Evolutionary conservation across 2,797 vertebrate genomes (phyloP).

Genomic region (Pseudomugil tenellus): DNA sequence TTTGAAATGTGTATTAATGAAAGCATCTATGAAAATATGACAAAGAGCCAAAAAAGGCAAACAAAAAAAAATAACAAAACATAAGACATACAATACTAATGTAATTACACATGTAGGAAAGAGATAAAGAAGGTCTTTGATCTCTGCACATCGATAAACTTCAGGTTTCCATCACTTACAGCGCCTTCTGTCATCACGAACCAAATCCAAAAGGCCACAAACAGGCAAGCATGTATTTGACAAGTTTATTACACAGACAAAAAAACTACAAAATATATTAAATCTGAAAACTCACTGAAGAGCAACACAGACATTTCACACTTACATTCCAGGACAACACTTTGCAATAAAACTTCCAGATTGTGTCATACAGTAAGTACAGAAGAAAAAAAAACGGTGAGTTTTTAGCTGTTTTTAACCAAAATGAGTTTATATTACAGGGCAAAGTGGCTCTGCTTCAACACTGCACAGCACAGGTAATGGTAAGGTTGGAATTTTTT

Average conservation of each 20-base stretch:
- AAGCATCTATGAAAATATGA: neutral
- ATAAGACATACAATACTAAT: neutral
- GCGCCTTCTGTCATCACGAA: neutral
- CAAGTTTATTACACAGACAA: neutral
- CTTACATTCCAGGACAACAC: no score
- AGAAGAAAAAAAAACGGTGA: no score
- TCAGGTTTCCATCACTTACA: neutral
- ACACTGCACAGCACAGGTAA: no score
- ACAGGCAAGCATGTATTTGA: neutral
- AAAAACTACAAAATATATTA: slow-evolving; percentile 46
- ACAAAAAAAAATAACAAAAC: no score
- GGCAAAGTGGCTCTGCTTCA: no score
- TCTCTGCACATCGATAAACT: neutral
- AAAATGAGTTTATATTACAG: no score
- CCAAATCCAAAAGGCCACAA: neutral
- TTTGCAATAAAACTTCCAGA: no score
- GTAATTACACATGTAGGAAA: neutral
- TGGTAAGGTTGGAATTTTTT: no score
- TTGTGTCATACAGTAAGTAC: no score
- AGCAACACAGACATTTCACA: no score
- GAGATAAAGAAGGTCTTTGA: neutral
- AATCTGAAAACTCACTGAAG: slow-evolving; percentile 28
- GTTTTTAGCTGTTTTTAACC: neutral
- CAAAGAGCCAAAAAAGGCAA: neutral
- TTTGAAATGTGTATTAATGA: neutral